These are phyloP conservation scores for Chorisops tibialis DNA, from an alignment of 2,888 invertebrate species.

Conservation along the genomic window DNA sequence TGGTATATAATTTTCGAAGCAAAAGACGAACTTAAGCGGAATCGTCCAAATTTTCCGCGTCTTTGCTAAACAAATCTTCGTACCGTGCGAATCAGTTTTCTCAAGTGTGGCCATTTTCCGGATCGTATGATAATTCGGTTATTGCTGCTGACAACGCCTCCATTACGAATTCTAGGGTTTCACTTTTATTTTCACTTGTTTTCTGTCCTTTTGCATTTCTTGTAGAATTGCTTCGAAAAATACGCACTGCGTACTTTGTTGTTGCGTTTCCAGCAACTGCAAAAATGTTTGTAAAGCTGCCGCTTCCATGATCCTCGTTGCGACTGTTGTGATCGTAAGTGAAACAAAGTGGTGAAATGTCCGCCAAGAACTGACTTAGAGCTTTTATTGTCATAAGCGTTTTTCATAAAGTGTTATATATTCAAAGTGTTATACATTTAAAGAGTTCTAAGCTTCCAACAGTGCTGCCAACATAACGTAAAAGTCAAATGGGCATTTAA, in stretches of 20 bases:
- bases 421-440: no score
- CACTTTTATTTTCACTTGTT: slow-evolving; percentile 35
- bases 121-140: not conserved
- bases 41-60: slow-evolving; percentile 29
- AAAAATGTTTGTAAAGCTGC: not conserved
- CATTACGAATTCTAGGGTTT: not conserved
- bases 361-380: no score
- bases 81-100: not conserved
- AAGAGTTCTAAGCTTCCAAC: no score
- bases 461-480: no score
- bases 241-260: no score
- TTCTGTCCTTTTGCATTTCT: not conserved
- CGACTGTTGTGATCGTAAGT: slow-evolving; percentile 1
- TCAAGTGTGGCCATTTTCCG: not conserved
- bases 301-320: not conserved
- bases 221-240: not conserved
- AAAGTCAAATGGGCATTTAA: no score
- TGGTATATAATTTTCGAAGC: slow-evolving; percentile 28
- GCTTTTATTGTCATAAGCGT: no score
- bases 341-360: no score
- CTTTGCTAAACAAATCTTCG: not conserved
- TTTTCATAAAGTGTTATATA: no score
- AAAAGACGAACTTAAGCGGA: slow-evolving; percentile 32
- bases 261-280: not conserved
- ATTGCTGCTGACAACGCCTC: not conserved